Evolutionary conservation across 2,113 vertebrate genomes (phyloP), one percentile per base, ranked within the genome.

Genomic region (Aspiorhynchus laticeps): DNA sequence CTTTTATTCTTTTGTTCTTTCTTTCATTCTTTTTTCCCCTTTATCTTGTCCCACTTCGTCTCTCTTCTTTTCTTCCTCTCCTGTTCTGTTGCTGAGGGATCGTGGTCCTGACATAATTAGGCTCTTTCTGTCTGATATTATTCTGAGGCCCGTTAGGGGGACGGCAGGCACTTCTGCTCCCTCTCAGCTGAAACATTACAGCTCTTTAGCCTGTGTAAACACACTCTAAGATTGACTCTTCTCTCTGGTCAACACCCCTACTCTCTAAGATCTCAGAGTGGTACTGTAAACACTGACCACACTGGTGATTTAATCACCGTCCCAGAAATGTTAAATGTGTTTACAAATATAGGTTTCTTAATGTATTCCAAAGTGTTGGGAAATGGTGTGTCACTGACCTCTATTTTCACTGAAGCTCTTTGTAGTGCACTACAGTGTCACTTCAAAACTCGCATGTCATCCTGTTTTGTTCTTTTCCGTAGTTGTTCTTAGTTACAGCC

Each of bases 121-220:
- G 80, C 67, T 63, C 83, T 73, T 89, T 89, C 77, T 84, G 76
- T 15, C 17, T 61, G 46, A 65, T 84, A 41, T 83, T 84, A 14
- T 31, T 73, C 63, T 46, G 85, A 59, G 88, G 88, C 88, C 75
- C 63, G 26, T 80, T 51, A 86, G 78, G 80, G 77, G 85, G 80
- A 73, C 36, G 9, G 31, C 80, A 74, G 80, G 59, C 84, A 71
- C 61, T 86, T 83, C 36, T 77, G 61, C 77, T 38, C 71, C 75
- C 26, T 85, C 61, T 86, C 80, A 83, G 67, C 83, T 89, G 82
- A 87, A 85, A 73, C 82, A 86, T 89, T 87, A 78, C 86, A 85
- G 61, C 84, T 85, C 88, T 87, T 82, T 73, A 85, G 83, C 71
- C 83, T 89, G 83, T 85, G 86, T 87, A 89, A 87, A 89, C 88